Percentiles rank a stretch among this genome's conserved stretches.
phyloP scores from a whole-genome alignment of 2,797 vertebrate species.

The Champsocephalus gunnari region DNA sequence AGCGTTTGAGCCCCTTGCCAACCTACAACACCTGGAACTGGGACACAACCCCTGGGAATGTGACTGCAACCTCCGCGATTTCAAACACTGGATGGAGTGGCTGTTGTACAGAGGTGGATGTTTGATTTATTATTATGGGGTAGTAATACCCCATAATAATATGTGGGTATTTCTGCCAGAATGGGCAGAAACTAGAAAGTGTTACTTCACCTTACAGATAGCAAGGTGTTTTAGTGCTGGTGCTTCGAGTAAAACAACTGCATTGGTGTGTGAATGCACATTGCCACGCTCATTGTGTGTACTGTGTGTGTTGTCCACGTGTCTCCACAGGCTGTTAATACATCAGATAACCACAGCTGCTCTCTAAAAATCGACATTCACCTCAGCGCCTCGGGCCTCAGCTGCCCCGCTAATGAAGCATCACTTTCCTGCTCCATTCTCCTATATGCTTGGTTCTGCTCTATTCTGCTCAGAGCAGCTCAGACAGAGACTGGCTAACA shows the following conservation, averaged over 20 bases:
- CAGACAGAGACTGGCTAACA: constrained; percentile 23
- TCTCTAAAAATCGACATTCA: constrained; percentile 79
- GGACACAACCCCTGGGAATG: constrained; percentile 99
- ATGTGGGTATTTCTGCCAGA: too few species aligned
- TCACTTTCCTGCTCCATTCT: constrained; percentile 50
- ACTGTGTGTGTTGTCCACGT: constrained; percentile 36
- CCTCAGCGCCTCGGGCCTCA: constrained; percentile 68
- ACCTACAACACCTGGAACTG: constrained; percentile 93
- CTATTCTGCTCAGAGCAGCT: constrained; percentile 24
- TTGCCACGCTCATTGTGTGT: constrained; percentile 36
- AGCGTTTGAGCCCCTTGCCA: constrained; percentile 93
- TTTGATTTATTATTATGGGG: constrained; percentile 32
- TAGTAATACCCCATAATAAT: too few species aligned
- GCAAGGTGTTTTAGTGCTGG: constrained; percentile 14
- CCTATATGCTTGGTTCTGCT: constrained; percentile 34
- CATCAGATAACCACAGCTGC: constrained; percentile 73
- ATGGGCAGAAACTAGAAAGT: constrained; percentile 20
- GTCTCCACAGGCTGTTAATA: constrained; percentile 62
- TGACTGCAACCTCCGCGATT: constrained; percentile 96
- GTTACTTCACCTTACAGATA: background rate
- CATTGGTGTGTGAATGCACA: constrained; percentile 35
- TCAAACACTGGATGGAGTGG: constrained; percentile 99
- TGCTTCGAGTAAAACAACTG: constrained; percentile 19
- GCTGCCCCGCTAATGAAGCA: constrained; percentile 76
- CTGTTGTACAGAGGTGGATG: constrained; percentile 95